Percentiles rank a stretch among this genome's conserved stretches.
Evolutionary conservation across 2,888 invertebrate species (phyloP).

Genomic region (Aromia moschata): DNA sequence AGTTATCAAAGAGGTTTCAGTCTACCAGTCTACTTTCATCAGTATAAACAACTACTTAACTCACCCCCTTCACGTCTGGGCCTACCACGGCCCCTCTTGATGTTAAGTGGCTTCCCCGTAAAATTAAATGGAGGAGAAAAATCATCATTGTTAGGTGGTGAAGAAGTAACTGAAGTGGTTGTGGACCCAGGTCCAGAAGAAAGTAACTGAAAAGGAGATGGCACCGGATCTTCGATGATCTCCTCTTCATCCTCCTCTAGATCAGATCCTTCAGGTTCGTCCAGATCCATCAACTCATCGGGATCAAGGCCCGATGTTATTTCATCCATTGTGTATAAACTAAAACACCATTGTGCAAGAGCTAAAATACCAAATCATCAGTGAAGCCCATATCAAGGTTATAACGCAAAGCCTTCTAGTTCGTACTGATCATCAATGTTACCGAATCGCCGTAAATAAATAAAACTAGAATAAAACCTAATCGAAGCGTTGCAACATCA

Average conservation of each 20-base stretch:
- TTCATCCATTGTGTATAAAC: slow-evolving; percentile 58
- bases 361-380: slow-evolving; percentile 6
- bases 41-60: too few species aligned
- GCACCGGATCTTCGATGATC: slow-evolving; percentile 65
- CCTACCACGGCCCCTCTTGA: slow-evolving; percentile 83
- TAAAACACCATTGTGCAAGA: slow-evolving; percentile 30
- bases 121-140: slow-evolving; percentile 71
- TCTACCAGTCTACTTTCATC: too few species aligned
- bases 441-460: neutral
- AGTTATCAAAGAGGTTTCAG: too few species aligned
- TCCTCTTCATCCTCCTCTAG: slow-evolving; percentile 77
- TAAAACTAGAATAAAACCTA: slow-evolving; percentile 1
- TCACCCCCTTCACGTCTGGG: slow-evolving; percentile 78
- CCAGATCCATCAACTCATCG: slow-evolving; percentile 73
- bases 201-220: slow-evolving; percentile 62
- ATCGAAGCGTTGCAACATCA: neutral
- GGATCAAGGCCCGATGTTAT: slow-evolving; percentile 60
- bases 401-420: slow-evolving; percentile 9
- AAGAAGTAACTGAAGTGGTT: slow-evolving; percentile 72
- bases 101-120: slow-evolving; percentile 69
- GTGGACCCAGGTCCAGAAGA: slow-evolving; percentile 71
- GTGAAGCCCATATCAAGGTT: slow-evolving; percentile 34
- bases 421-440: neutral
- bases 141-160: slow-evolving; percentile 67
- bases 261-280: slow-evolving; percentile 79